phyloP scores from a whole-genome alignment of 2,113 vertebrate genomes.

The Oncorhynchus mykiss region DNA sequence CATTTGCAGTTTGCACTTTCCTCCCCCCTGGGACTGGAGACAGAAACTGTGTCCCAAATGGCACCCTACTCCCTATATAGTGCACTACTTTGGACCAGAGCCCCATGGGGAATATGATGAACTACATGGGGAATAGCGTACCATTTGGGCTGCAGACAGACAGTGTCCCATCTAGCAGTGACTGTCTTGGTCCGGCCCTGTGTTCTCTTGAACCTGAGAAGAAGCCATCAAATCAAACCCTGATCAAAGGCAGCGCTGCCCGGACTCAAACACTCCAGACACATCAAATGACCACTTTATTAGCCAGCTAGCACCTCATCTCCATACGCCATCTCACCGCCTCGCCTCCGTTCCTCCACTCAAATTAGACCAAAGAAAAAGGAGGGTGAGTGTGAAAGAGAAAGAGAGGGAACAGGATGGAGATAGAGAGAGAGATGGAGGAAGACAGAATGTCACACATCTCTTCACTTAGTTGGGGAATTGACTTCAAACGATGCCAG shows the following conservation, averaged over 20 bases:
- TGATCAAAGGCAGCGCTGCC: constrained; percentile 67
- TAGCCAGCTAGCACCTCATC: constrained; percentile 60
- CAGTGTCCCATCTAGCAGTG: not conserved
- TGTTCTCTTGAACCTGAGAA: constrained; percentile 2
- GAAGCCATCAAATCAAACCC: constrained; percentile 39
- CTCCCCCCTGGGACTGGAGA: too few relatives aligned
- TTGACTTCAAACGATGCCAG: constrained; percentile 59
- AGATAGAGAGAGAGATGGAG: constrained; percentile 23
- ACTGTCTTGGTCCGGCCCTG: too few relatives aligned
- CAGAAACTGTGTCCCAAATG: not conserved
- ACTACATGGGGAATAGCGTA: too few relatives aligned
- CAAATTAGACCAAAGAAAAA: constrained; percentile 64
- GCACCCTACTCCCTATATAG: not conserved
- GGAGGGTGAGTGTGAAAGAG: constrained; percentile 34
- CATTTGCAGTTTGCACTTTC: too few relatives aligned
- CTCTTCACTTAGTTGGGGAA: constrained; percentile 35
- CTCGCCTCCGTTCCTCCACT: constrained; percentile 1
- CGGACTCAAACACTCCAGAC: constrained; percentile 65
- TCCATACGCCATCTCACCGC: constrained; percentile 59
- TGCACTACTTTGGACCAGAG: too few relatives aligned
- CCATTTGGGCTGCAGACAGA: too few relatives aligned
- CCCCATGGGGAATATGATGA: too few relatives aligned
- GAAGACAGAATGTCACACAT: constrained; percentile 32
- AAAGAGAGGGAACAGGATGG: constrained; percentile 12
- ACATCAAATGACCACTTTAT: constrained; percentile 70